Percentiles rank a stretch among this genome's conserved stretches.
Evolutionary conservation across 2,113 vertebrate species (phyloP).

Genomic region (Calcarius ornatus): DNA sequence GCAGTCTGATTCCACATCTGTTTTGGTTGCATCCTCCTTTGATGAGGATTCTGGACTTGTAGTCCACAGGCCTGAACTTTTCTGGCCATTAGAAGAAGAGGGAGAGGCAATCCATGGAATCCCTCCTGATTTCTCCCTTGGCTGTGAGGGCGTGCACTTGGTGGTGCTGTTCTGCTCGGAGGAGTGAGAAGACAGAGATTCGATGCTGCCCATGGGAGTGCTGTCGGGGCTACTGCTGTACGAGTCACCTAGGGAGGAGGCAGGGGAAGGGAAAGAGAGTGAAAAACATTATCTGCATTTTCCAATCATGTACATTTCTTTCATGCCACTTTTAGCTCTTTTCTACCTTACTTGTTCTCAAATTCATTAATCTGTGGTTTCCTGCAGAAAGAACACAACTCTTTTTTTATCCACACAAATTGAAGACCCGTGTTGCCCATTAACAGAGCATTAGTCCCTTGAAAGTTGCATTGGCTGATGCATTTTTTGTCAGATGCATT

Average conservation of each 20-base stretch:
- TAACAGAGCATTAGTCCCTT: neutral
- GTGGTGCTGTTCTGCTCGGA: slow-evolving; percentile 90
- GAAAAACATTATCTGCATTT: neutral
- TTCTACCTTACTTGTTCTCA: neutral
- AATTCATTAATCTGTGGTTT: neutral
- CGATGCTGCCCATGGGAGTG: slow-evolving; percentile 95
- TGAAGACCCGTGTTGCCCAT: neutral
- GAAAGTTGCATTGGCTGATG: neutral
- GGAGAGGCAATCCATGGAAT: slow-evolving; percentile 77
- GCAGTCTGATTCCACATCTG: slow-evolving; percentile 88
- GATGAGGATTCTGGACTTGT: slow-evolving; percentile 89
- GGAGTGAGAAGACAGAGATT: slow-evolving; percentile 97
- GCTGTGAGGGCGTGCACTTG: slow-evolving; percentile 76
- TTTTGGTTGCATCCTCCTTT: slow-evolving; percentile 85
- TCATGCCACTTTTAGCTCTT: neutral
- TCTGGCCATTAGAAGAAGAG: slow-evolving; percentile 80
- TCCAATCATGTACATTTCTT: neutral
- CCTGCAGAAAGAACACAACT: neutral
- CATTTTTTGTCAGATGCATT: neutral
- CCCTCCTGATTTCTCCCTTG: slow-evolving; percentile 74
- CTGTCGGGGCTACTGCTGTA: slow-evolving; percentile 95
- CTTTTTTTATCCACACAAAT: neutral
- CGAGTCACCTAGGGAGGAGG: slow-evolving; percentile 81
- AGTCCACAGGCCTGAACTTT: slow-evolving; percentile 81
- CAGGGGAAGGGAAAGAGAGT: neutral